Conservation (phyloP, 1,140 invertebrate species). For the Zaprionus vittiger region DNA sequence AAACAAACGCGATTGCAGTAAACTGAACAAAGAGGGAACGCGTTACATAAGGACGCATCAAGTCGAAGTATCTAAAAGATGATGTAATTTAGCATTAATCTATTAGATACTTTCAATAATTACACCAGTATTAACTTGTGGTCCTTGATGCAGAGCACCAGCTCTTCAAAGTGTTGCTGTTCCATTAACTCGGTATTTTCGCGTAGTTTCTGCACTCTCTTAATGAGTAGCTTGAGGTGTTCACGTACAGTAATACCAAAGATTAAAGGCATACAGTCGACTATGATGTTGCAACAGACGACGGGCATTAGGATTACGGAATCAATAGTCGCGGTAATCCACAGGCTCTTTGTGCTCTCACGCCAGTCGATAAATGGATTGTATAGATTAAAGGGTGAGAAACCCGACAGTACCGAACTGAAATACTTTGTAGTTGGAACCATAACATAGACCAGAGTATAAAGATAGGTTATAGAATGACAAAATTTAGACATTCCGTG, state of each 20-base stretch:
- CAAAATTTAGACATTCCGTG: conserved; percentile 35
- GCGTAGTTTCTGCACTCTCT: conserved; percentile 32
- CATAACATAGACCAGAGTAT: conserved; percentile 25
- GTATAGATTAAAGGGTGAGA: conserved; percentile 42
- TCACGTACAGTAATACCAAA: conserved; percentile 37
- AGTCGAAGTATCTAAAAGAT: conserved; percentile 30
- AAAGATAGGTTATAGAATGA: conserved; percentile 13
- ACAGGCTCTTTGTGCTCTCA: conserved; percentile 24
- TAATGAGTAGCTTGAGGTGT: conserved; percentile 38
- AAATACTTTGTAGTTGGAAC: conserved; percentile 11
- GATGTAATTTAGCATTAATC: neutral
- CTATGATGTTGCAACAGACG: conserved; percentile 13
- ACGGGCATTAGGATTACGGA: neutral
- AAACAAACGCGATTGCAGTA: conserved; percentile 29
- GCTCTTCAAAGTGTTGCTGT: conserved; percentile 23
- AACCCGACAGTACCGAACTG: neutral
- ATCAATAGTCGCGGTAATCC: conserved; percentile 35
- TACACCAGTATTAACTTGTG: conserved; percentile 55
- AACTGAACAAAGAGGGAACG: conserved; percentile 57
- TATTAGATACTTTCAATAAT: neutral
- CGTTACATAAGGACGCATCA: conserved; percentile 47
- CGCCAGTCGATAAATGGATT: conserved; percentile 55
- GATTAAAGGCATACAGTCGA: conserved; percentile 38
- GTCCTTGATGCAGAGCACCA: conserved; percentile 54
- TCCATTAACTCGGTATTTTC: conserved; percentile 11